Base-by-base conservation (phyloP, 1,140 invertebrate genomes). In the Homarus americanus region DNA sequence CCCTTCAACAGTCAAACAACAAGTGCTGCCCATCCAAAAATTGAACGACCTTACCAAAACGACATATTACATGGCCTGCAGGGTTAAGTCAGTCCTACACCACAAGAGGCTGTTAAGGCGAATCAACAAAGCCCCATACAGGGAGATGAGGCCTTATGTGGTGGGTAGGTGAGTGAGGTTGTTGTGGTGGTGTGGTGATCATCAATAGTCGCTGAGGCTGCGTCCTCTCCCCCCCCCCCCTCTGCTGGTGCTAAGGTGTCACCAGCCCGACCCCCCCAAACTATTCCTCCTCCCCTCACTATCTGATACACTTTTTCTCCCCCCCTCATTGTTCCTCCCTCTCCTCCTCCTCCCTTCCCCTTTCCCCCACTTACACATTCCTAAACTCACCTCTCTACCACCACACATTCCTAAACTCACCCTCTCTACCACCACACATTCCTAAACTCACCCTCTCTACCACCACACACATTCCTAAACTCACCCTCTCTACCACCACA, bases 201-300 rank as follows among this genome's bases (percentile, higher is more conserved):
- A 82, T 82, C 79, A 82, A 82, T 63, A 82, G 36, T 63, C 79
- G 79, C 79, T 82, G 79, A 82, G 79, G 10, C 49, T 63, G 79
- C 44, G 78, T 53, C 78, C 69, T 40, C 58, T 83, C 28, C 24
- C 38, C 36, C 44, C 28, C 24, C 24, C 38, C n/a, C n/a, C n/a
- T n/a, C n/a, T n/a, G n/a, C n/a, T n/a, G n/a, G n/a, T 2, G 66
- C 32, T 7, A 66, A 69, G 82, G 66, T 84, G 66, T 58, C 63
- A 66, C 41, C 44, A 49, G 15, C 28, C n/a, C n/a, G 1, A 41
- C 41, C 40, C 36, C n/a, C 72, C 69, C n/a, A 38, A 15, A 76
- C 40, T 5, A 41, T 20, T 24, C 36, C 10, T 69, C 28, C 78
- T 41, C 41, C 1, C 53, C 78, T 24, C 53, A 4, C 17, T 20